phyloP scores from a whole-genome alignment of 2,797 vertebrate genomes.

The Lacerta bilineata region DNA sequence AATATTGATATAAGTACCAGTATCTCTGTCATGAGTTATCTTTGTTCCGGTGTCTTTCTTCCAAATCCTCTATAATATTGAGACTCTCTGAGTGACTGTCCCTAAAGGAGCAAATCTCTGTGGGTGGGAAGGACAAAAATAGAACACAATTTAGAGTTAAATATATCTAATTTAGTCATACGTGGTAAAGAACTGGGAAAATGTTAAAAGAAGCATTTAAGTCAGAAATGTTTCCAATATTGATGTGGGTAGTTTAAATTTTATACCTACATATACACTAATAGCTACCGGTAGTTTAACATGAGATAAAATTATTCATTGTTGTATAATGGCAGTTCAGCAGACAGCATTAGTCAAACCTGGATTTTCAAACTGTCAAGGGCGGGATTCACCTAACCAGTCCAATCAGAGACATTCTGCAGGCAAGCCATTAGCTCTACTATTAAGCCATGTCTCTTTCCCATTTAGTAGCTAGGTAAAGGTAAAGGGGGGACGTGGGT shows the following conservation, averaged over 20 bases:
- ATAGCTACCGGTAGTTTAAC: slow-evolving; percentile 47
- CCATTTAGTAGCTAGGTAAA: not conserved
- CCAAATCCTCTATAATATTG: slow-evolving; percentile 33
- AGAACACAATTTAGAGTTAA: slow-evolving; percentile 47
- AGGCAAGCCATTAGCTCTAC: not conserved
- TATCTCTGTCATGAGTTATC: not conserved
- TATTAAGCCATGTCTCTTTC: not conserved
- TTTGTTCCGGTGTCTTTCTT: slow-evolving; percentile 21
- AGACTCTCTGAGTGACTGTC: slow-evolving; percentile 1
- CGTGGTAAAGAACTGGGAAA: slow-evolving; percentile 46
- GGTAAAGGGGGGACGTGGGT: too few relatives aligned
- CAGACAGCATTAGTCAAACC: slow-evolving; percentile 44
- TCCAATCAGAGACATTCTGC: not conserved
- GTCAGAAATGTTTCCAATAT: slow-evolving; percentile 57
- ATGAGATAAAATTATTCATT: slow-evolving; percentile 54
- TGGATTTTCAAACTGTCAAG: slow-evolving; percentile 38
- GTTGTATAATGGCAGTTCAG: slow-evolving; percentile 48
- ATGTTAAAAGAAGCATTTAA: slow-evolving; percentile 50
- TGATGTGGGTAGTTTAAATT: slow-evolving; percentile 50
- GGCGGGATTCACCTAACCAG: too few relatives aligned
- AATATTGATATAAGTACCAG: not conserved
- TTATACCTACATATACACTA: slow-evolving; percentile 56
- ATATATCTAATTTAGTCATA: slow-evolving; percentile 58
- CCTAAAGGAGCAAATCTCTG: slow-evolving; percentile 37
- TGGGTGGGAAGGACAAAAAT: slow-evolving; percentile 36